A percentile compares a stretch with the other conserved stretches of the same genome.
Conservation (phyloP, 2,888 invertebrate species). For the Drosophila falleni region DNA sequence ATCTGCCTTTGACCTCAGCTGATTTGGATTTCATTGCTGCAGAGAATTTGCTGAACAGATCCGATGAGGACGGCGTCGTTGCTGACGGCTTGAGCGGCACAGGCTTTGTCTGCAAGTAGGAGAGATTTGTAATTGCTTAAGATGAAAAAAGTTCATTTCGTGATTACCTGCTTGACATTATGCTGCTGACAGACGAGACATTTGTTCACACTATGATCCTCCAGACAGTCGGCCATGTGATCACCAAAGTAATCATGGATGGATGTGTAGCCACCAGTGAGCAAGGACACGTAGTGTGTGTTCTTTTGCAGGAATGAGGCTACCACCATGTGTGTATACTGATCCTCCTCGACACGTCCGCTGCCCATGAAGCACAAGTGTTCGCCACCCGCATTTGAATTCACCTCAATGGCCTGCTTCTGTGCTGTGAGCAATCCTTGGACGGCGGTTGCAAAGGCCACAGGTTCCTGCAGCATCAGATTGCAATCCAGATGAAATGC, state of each 20-base stretch:
- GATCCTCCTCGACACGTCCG: constrained; percentile 96
- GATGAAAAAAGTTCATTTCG: too few species aligned
- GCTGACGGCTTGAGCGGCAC: constrained; percentile 43
- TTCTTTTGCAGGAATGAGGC: constrained; percentile 98
- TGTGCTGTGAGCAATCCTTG: constrained; percentile 95
- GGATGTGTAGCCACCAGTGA: constrained; percentile 95
- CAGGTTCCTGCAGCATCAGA: constrained; percentile 98
- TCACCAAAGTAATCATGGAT: constrained; percentile 94
- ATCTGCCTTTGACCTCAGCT: constrained; percentile 95
- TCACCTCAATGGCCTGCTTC: constrained; percentile 93
- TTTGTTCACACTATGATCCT: constrained; percentile 92
- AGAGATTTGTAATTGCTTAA: background rate
- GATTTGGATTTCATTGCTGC: constrained; percentile 96
- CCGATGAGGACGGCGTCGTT: constrained; percentile 86
- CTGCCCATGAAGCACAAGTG: constrained; percentile 97
- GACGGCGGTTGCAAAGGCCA: constrained; percentile 97
- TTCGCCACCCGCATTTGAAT: constrained; percentile 94
- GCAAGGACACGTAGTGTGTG: constrained; percentile 95
- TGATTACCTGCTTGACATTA: constrained; percentile 62
- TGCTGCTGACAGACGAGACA: constrained; percentile 91
- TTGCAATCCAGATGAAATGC: constrained; percentile 99
- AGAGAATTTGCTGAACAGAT: constrained; percentile 93
- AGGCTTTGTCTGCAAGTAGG: constrained; percentile 49
- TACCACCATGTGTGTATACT: constrained; percentile 99
- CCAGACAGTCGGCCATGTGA: constrained; percentile 92